Percentiles rank a stretch among this genome's conserved stretches.
phyloP scores from a whole-genome alignment of 2,888 invertebrate species.

The Lutraria lutraria region DNA sequence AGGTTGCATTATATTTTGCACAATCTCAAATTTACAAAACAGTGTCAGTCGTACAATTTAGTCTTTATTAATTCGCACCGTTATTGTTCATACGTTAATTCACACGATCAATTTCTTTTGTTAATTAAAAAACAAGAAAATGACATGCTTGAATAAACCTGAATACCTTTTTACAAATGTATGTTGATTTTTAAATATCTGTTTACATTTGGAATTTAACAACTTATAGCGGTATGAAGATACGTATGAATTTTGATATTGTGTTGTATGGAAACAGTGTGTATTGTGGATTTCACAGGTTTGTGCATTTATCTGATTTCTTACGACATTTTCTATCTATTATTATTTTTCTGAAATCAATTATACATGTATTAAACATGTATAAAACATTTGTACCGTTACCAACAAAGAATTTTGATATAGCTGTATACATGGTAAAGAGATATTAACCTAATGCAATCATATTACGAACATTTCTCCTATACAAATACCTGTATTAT shows the following conservation, averaged over 20 bases:
- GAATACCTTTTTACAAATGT: background rate
- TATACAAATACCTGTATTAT: too few species aligned
- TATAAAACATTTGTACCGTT: too few species aligned
- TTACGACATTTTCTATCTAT: background rate
- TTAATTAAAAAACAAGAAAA: background rate
- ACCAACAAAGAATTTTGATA: too few species aligned
- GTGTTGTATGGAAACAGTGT: background rate
- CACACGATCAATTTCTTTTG: background rate
- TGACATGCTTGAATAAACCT: background rate
- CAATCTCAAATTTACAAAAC: background rate
- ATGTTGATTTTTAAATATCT: slow-evolving; percentile 12
- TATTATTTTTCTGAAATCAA: background rate
- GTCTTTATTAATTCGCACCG: background rate
- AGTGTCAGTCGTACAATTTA: background rate
- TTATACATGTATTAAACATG: background rate
- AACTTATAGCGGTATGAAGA: background rate
- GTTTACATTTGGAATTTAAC: slow-evolving; percentile 2
- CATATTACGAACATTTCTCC: too few species aligned
- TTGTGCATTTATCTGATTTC: background rate
- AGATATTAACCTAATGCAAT: too few species aligned
- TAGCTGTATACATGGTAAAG: too few species aligned
- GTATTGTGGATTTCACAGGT: background rate
- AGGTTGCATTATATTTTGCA: background rate
- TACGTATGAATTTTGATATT: background rate
- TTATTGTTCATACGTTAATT: background rate